Conservation (phyloP, 2,113 vertebrate species). For the Octodon degus region DNA sequence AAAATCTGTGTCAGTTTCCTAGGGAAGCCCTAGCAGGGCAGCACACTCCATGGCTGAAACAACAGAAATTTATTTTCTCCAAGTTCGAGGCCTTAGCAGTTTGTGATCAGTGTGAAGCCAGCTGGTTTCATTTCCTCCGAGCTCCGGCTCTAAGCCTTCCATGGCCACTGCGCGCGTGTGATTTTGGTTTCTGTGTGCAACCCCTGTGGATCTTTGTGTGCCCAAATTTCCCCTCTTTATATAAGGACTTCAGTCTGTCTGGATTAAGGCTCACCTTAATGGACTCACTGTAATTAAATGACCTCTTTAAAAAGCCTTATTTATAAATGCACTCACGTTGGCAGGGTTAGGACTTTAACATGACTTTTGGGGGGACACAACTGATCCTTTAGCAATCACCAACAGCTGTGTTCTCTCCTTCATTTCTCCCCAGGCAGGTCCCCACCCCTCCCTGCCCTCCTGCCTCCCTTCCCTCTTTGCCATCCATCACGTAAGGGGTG, state of each 20-base stretch:
- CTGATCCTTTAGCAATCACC: too few species aligned
- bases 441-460: background rate
- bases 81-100: background rate
- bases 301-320: background rate
- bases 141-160: too few species aligned
- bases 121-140: background rate
- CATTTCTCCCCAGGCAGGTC: background rate
- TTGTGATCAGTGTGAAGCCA: background rate
- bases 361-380: background rate
- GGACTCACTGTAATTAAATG: background rate
- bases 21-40: background rate
- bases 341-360: background rate
- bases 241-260: background rate
- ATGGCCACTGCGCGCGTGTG: rapidly evolving
- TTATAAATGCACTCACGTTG: background rate
- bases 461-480: too few species aligned
- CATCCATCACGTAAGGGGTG: background rate
- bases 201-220: background rate
- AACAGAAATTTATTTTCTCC: background rate
- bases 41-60: background rate
- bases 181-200: rapidly evolving
- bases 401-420: background rate
- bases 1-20: background rate
- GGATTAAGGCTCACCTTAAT: background rate
- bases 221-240: background rate